Evolutionary conservation across 2,888 invertebrate species (phyloP), one percentile per base, ranked within the genome.

Genomic region (Pterostichus madidus): DNA sequence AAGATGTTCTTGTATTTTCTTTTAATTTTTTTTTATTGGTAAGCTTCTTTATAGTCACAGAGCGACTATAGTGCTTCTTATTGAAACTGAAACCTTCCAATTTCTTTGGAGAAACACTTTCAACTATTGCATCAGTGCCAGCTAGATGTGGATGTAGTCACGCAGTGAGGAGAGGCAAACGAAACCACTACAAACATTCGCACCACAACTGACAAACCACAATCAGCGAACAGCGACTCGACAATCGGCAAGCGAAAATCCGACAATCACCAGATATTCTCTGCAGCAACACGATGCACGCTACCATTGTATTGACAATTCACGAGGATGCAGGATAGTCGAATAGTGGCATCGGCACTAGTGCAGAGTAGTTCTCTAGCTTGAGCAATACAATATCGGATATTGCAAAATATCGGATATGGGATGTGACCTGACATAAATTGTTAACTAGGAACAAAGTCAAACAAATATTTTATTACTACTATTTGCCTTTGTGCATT

Each of bases 261-360:
- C 64, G 64, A 64, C 64, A 64, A 64, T 64, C 64, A 64, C 64
- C 13, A 64, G 64, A 64, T 64, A 64, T 64, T 64, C 64, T 64
- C 64, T 64, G 64, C 64, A 15, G 15, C 17, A 13, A 31, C 31
- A 32, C 35, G 11, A 32, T 64, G 64, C 64, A 64, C 64, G 35
- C 64, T 32, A 64, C 24, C 5, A 32, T 64, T 13, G 64, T 64
- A 64, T 32, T 64, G 64, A 35, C 64, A 64, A n/a, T 13, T 49
- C 11, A 10, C 5, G 46, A 10, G 8, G 61, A 8, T 61, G 35
- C 46, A 11, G 49, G 49, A 49, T 49, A 24, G 31, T 5, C 11
- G 59, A 24, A 59, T 59, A 59, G 24, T 24, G 59, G 59, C 59
- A 64, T 35, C 64, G 32, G 64, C 64, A 64, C 64, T 31, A 59